Conservation (phyloP, 1,140 invertebrate genomes). For the Pentalonia nigronervosa region DNA sequence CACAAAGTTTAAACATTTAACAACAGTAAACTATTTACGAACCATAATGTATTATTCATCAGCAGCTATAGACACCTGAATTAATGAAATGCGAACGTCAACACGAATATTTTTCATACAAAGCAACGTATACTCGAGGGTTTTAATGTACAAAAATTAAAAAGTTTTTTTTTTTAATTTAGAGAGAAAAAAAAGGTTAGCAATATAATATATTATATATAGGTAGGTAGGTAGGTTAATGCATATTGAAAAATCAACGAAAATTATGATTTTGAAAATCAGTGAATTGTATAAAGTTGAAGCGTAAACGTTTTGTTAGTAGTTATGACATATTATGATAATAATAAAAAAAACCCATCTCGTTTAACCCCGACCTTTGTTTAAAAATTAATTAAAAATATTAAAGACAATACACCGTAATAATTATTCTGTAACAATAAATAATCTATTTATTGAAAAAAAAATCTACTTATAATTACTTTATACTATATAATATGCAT, state of each 20-base stretch:
- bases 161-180: neutral
- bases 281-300: neutral
- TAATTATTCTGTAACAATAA: conserved; percentile 25
- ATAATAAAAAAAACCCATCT: neutral
- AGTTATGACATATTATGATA: neutral
- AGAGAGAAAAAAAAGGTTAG: neutral
- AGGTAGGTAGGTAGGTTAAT: neutral
- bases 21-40: neutral
- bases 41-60: neutral
- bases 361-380: neutral
- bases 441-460: neutral
- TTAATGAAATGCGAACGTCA: neutral
- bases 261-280: conserved; percentile 5
- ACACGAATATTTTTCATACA: neutral
- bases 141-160: neutral
- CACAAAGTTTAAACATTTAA: neutral
- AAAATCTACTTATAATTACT: neutral
- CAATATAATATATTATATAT: neutral
- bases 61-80: neutral
- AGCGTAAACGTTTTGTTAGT: conserved; percentile 2
- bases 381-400: conserved; percentile 41
- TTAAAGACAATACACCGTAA: neutral
- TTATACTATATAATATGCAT: neutral
- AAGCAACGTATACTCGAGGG: neutral
- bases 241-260: neutral